Percentiles rank a stretch among this genome's conserved stretches.
Conservation (phyloP, 1,140 invertebrate species). For the Sinella curviseta region DNA sequence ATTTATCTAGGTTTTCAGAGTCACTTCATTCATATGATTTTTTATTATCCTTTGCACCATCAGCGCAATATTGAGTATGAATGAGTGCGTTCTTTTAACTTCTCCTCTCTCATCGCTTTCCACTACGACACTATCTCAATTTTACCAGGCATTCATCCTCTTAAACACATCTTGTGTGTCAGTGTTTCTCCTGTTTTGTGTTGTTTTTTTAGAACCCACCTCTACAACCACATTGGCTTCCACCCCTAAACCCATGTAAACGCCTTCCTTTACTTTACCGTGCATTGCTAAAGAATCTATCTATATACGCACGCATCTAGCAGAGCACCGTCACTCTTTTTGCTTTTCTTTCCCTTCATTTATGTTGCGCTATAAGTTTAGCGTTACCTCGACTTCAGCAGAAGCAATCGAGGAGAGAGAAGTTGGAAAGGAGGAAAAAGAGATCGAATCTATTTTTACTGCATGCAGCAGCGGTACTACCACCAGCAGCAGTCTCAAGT, state of each 20-base stretch:
- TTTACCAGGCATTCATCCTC: background rate
- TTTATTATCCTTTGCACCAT: background rate
- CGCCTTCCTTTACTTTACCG: background rate
- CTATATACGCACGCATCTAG: background rate
- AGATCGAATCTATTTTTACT: no score
- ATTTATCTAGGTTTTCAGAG: no score
- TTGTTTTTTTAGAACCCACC: constrained; percentile 13
- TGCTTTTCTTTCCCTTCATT: no score
- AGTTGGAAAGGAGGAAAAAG: no score
- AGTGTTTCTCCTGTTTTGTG: background rate
- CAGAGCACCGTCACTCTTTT: background rate
- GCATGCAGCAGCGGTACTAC: no score
- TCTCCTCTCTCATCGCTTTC: background rate
- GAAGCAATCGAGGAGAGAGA: background rate
- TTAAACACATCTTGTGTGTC: no score
- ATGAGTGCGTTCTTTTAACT: no score
- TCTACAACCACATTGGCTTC: constrained; percentile 23
- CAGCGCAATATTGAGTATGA: no score
- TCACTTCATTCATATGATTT: no score
- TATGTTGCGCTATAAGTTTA: background rate
- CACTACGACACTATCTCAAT: background rate
- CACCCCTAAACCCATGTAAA: constrained; percentile 14
- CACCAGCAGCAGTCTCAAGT: no score
- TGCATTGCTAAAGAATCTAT: background rate
- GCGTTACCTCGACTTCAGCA: background rate